phyloP scores from a whole-genome alignment of 2,888 invertebrate genomes.

The Drosophila fungiperda region DNA sequence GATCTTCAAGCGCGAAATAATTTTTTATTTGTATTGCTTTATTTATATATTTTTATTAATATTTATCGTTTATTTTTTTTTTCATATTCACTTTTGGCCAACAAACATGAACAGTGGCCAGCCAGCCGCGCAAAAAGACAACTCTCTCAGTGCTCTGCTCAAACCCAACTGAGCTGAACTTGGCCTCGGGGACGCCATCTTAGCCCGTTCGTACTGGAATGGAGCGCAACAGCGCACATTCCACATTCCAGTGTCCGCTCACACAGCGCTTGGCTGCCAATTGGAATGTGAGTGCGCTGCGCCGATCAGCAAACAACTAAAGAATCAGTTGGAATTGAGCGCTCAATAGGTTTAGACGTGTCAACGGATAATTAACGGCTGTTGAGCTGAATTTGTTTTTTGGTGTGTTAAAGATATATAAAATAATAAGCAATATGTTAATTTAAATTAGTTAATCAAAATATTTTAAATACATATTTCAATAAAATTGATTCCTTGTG shows the following conservation, averaged over 20 bases:
- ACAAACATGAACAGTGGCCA: constrained; percentile 58
- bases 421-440: not conserved
- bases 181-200: constrained; percentile 85
- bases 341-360: constrained; percentile 73
- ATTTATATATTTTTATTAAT: constrained; percentile 31
- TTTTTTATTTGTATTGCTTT: constrained; percentile 7
- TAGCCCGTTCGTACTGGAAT: constrained; percentile 70
- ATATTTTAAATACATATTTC: not conserved
- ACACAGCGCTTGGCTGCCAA: constrained; percentile 40
- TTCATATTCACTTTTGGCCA: constrained; percentile 50
- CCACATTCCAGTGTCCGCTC: constrained; percentile 28
- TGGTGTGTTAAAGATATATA: constrained; percentile 2
- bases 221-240: constrained; percentile 25
- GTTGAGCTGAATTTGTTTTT: not conserved
- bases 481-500: too few species aligned
- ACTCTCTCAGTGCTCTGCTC: constrained; percentile 84
- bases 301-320: constrained; percentile 44
- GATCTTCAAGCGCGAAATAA: constrained; percentile 32
- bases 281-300: constrained; percentile 41
- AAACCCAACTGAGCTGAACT: constrained; percentile 77
- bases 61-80: constrained; percentile 21
- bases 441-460: not conserved
- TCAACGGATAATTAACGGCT: constrained; percentile 44
- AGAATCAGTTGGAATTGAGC: constrained; percentile 71
- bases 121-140: constrained; percentile 46